Conservation (phyloP, 2,888 invertebrate species). For the Drosophila limbata region DNA sequence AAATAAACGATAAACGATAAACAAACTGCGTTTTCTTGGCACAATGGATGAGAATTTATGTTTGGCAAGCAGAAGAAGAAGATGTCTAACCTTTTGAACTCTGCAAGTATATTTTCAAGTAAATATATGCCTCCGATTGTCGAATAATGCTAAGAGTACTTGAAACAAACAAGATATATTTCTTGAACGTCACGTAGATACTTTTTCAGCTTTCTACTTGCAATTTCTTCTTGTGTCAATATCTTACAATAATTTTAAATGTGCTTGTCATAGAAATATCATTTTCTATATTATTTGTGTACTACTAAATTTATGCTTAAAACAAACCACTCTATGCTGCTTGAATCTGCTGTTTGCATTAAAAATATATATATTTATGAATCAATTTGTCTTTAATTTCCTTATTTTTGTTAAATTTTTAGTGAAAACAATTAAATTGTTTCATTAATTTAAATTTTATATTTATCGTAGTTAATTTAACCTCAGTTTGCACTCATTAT, state of each 20-base stretch:
- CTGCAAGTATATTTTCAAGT: neutral
- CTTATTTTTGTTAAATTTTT: neutral
- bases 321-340: neutral
- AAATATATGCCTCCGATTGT: constrained; percentile 44
- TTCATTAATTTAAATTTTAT: neutral
- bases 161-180: constrained; percentile 46
- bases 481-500: neutral
- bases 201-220: constrained; percentile 14
- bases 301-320: neutral
- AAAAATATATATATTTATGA: neutral
- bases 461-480: neutral
- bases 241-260: constrained; percentile 1
- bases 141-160: constrained; percentile 33
- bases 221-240: constrained; percentile 16
- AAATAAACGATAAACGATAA: constrained; percentile 68
- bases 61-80: constrained; percentile 42
- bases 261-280: neutral
- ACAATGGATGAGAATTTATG: constrained; percentile 69
- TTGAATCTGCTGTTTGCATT: neutral
- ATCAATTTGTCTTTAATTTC: neutral
- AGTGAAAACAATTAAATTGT: neutral
- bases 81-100: constrained; percentile 68
- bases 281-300: neutral
- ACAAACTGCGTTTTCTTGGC: constrained; percentile 50
- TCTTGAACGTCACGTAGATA: constrained; percentile 23